Percentiles rank a stretch among this genome's conserved stretches.
Evolutionary conservation across 2,113 vertebrate genomes (phyloP).

Genomic region (Cricetomys ansorgei): DNA sequence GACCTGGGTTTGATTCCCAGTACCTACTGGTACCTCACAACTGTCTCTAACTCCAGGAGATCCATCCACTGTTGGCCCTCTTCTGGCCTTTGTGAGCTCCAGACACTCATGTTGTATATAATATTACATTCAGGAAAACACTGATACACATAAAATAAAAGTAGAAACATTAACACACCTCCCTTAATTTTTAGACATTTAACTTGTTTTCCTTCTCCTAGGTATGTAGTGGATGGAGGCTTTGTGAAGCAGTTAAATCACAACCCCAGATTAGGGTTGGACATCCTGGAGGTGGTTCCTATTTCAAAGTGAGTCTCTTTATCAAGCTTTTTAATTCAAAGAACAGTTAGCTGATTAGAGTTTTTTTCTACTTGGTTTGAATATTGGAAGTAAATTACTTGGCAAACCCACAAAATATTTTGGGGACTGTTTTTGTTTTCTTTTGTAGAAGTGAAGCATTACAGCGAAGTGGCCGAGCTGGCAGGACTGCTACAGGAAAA

Average conservation of each 20-base stretch:
- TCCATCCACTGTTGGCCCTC: background rate
- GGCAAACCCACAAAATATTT: background rate
- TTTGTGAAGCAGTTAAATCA: constrained; percentile 99
- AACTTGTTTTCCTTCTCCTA: constrained; percentile 78
- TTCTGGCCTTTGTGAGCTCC: background rate
- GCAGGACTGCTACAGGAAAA: constrained; percentile 94
- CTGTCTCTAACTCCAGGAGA: background rate
- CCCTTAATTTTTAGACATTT: constrained; percentile 45
- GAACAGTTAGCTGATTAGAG: constrained; percentile 12
- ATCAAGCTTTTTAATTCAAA: constrained; percentile 45
- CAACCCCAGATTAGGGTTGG: constrained; percentile 95
- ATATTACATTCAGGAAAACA: background rate
- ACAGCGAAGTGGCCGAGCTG: constrained; percentile 95
- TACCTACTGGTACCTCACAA: background rate
- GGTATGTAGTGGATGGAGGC: constrained; percentile 97
- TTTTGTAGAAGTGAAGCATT: constrained; percentile 93
- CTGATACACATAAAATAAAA: background rate
- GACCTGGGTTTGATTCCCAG: background rate
- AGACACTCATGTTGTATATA: background rate
- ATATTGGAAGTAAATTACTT: constrained; percentile 25
- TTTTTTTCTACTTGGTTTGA: background rate
- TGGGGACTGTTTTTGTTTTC: background rate
- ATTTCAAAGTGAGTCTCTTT: constrained; percentile 95
- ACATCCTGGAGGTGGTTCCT: constrained; percentile 96
- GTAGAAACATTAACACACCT: constrained; percentile 12